Evolutionary conservation across 2,113 vertebrate species (phyloP).

Genomic region (Protobothrops mucrosquamatus): DNA sequence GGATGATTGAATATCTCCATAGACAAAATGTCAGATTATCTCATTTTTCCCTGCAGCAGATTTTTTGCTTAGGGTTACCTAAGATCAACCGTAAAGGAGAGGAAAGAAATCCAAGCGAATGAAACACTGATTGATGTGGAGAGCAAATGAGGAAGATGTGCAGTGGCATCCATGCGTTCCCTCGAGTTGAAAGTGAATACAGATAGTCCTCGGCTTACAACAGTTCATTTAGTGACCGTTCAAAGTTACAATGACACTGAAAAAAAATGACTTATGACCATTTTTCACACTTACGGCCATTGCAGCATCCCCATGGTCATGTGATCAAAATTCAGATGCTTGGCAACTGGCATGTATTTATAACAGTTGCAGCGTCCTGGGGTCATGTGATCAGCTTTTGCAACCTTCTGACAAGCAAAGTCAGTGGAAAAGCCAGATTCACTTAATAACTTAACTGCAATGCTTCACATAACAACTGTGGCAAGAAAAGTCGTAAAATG

Average conservation of each 20-base stretch:
- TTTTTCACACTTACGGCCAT: not conserved
- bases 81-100: not conserved
- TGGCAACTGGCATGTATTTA: not conserved
- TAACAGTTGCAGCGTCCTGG: not conserved
- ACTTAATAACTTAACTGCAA: not conserved
- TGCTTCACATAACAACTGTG: not conserved
- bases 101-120: not conserved
- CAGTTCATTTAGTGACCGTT: not conserved
- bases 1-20: not conserved
- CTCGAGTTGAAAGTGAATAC: not conserved
- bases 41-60: not conserved
- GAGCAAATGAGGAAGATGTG: not conserved
- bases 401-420: not conserved
- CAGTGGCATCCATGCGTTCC: not conserved
- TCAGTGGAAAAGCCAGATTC: not conserved
- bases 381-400: too few relatives aligned
- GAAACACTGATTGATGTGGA: not conserved
- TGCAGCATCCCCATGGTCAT: not conserved
- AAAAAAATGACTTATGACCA: not conserved
- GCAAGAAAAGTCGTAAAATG: not conserved
- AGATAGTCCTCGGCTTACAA: not conserved
- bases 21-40: not conserved
- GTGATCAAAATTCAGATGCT: not conserved
- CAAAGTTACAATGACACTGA: not conserved
- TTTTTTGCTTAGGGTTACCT: not conserved